phyloP scores from a whole-genome alignment of 2,113 vertebrate genomes.

The Gorsachius goisagi region DNA sequence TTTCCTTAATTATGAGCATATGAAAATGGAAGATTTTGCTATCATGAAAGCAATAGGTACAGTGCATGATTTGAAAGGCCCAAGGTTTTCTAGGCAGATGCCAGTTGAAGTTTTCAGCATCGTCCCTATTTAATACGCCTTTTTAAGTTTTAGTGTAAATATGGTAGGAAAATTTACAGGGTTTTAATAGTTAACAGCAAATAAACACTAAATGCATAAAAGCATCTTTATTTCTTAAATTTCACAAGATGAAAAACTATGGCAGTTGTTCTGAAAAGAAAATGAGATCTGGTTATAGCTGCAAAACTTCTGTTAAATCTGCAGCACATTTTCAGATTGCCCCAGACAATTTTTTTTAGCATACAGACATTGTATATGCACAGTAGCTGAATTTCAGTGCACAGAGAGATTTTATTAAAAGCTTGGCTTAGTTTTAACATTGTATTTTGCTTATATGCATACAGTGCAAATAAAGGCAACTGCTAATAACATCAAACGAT shows the following conservation, averaged over 20 bases:
- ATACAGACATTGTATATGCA: neutral
- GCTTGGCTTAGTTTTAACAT: neutral
- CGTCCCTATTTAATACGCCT: neutral
- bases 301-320: neutral
- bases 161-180: neutral
- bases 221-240: neutral
- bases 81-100: neutral
- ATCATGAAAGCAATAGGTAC: neutral
- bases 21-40: neutral
- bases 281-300: neutral
- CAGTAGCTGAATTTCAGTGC: neutral
- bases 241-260: neutral
- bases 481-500: neutral
- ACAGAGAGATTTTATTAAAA: neutral
- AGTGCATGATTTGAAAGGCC: neutral
- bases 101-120: neutral
- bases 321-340: neutral
- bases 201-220: neutral
- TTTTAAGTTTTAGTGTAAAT: neutral
- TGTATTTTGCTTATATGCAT: neutral
- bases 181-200: neutral
- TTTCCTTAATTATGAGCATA: neutral
- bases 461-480: neutral
- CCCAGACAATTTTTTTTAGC: neutral
- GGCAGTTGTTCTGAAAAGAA: neutral